Evolutionary conservation across 1,140 invertebrate genomes (phyloP), one percentile per base, ranked within the genome.

Genomic region (Holcopasites calliopsidis): DNA sequence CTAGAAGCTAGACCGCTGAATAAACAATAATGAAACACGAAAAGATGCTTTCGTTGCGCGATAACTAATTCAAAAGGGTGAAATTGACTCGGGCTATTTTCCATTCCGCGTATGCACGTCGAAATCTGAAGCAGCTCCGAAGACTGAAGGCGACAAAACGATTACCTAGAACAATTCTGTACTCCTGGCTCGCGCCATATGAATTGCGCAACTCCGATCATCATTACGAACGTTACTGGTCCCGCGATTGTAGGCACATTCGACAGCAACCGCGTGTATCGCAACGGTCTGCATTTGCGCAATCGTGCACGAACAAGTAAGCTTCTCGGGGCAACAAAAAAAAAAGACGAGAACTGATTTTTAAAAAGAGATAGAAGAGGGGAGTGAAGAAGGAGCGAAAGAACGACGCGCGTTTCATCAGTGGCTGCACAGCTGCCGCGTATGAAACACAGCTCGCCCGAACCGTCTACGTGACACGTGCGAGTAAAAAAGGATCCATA

Each of bases 371-470:
- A 38, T 5, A 18, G 6, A 28, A 42, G 42, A 42, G 18, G 13
- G 38, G 1, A n/a, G 3, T 1, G 42, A 16, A 38, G 1, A n/a
- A 11, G 13, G 5, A 18, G 16, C 18, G 6, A 64, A 52, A 38
- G 31, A 65, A 23, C 60, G 61, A 42, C 49, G 35, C 26, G 70
- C 50, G 70, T 65, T 38, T 49, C 33, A 60, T 70, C 69, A 21
- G 42, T 21, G 69, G 42, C n/a, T 28, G 13, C 44, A 35, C 70
- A 65, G 62, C 49, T 55, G 70, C 35, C 31, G 60, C 61, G 35
- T 65, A 74, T 47, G 60, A 23, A 54, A 42, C 71, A 33, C 42
- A 21, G 40, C 21, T 35, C 49, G 21, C n/a, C n/a, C 6, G n/a
- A 35, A n/a, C 21, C 13, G 40, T 38, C 62, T 62, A 47, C 50